A percentile compares a stretch with the other conserved stretches of the same genome.
phyloP scores from a whole-genome alignment of 2,888 invertebrate genomes.

The Leucophenga maculata region DNA sequence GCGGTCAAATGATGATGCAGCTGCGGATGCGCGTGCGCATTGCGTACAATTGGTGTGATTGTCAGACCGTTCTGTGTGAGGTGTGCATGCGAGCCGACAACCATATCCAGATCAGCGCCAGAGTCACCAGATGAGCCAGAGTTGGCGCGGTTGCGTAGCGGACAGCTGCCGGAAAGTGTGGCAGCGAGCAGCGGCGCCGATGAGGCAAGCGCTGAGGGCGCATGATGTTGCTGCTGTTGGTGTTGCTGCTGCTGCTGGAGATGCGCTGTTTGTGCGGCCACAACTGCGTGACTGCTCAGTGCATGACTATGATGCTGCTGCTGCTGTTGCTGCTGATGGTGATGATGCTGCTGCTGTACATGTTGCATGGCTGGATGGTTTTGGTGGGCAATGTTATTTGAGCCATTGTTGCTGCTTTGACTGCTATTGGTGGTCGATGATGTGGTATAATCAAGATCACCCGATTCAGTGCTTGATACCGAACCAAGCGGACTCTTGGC shows the following conservation, averaged over 20 bases:
- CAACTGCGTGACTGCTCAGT: conserved; percentile 38
- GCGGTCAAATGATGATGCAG: conserved; percentile 62
- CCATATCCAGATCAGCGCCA: conserved; percentile 75
- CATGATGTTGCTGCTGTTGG: conserved; percentile 74
- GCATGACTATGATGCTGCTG: conserved; percentile 47
- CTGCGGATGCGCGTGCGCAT: conserved; percentile 57
- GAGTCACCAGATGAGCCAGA: conserved; percentile 86
- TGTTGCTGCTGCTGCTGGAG: conserved; percentile 79
- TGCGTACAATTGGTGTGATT: conserved; percentile 78
- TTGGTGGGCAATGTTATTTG: conserved; percentile 1
- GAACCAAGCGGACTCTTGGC: conserved; percentile 88
- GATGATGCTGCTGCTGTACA: conserved; percentile 5
- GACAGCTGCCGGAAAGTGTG: conserved; percentile 80
- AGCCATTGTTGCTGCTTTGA: background rate
- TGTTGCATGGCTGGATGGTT: conserved; percentile 1
- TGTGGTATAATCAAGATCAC: conserved; percentile 77
- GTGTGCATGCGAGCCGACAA: conserved; percentile 79
- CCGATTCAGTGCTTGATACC: conserved; percentile 90
- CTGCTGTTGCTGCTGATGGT: conserved; percentile 4
- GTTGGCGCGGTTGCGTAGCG: conserved; percentile 83
- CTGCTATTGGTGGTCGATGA: conserved; percentile 53
- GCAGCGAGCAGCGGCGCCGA: conserved; percentile 83
- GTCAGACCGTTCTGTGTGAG: conserved; percentile 82
- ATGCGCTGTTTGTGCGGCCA: conserved; percentile 75
- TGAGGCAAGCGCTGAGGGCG: conserved; percentile 77